Percentiles rank a stretch among this genome's conserved stretches.
phyloP scores from a whole-genome alignment of 2,888 invertebrate species.

The Melangyna quadrimaculata region DNA sequence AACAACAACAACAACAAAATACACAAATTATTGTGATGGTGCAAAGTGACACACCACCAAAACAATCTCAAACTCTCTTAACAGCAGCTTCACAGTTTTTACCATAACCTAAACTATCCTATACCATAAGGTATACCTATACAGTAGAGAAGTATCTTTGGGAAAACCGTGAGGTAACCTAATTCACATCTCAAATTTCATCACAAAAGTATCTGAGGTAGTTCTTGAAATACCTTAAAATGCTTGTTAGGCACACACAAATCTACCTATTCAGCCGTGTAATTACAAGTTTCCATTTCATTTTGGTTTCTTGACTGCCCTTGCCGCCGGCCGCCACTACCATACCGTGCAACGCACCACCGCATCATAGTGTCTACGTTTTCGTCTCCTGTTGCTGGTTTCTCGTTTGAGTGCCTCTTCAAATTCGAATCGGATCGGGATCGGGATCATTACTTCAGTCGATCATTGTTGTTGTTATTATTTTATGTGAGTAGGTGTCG shows the following conservation, averaged over 20 bases:
- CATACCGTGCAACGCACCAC: not conserved
- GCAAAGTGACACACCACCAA: conserved; percentile 58
- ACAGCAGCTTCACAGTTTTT: conserved; percentile 47
- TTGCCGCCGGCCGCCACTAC: not conserved
- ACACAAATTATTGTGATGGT: conserved; percentile 7
- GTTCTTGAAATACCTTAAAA: conserved; percentile 64
- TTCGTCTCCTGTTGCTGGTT: not conserved
- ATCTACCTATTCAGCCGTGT: conserved; percentile 69
- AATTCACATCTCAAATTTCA: conserved; percentile 71
- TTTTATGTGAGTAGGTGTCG: conserved; percentile 57
- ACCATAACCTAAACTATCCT: not conserved
- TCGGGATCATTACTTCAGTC: conserved; percentile 42
- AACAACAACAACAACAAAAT: not conserved
- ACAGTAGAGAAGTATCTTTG: not conserved
- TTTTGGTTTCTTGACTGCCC: conserved; percentile 42
- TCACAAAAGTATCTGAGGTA: conserved; percentile 64
- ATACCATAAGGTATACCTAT: not conserved
- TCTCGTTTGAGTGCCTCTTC: conserved; percentile 45
- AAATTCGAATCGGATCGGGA: conserved; percentile 42
- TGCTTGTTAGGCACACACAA: conserved; percentile 57
- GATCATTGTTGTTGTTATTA: conserved; percentile 34
- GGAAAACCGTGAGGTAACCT: conserved; percentile 57
- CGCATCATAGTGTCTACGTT: not conserved
- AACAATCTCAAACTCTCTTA: conserved; percentile 25
- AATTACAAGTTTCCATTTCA: conserved; percentile 72